Evolutionary conservation across 2,797 vertebrate genomes (phyloP), one percentile per base, ranked within the genome.

Genomic region (Fundulus diaphanus): DNA sequence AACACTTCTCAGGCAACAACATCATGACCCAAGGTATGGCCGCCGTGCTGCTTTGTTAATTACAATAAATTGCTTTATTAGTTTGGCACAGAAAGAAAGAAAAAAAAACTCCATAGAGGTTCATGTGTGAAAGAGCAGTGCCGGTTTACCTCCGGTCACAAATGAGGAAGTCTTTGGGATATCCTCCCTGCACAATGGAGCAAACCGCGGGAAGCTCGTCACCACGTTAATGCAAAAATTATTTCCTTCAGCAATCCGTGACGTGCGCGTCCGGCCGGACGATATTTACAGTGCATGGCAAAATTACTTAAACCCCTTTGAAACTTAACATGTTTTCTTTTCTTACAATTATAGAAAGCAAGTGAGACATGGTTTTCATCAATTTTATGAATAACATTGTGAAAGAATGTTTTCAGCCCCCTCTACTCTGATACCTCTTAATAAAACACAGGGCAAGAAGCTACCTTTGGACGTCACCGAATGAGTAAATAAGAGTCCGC

Each of bases 1-100:
- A 94, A 51, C 92, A 94, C 87, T 94, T 95, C 80, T 81, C 90
- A 63, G 91, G 92, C 91, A 94, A 93, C 93, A 90, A 92, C 91
- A 91, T 89, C 91, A 96, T 95, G 95, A 93, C 94, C 70, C 90
- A 94, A 94, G 95, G 95, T 96, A 94, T 51, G 72, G 76, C 31
- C 51, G 68, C 27, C 2, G 1, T 27, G 27, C 7, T 9, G 15
- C 9, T 66, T 51, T 27, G 24, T 70, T 3, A 54, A 56, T 68
- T 51, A 24, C 59, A 63, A 73, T 73, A 44, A 35, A 77, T 18
- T 57, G 11, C 51, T 77, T 27, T n/a, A 20, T 70, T 61, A 56
- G 61, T 72, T 68, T 61, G 42, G 42, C 80, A 31, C 37, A 18
- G 63, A 74, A 81, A 76, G 67, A 68, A 7, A 44, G 12, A 11